Percentiles rank a stretch among this genome's conserved stretches.
phyloP scores from a whole-genome alignment of 1,140 invertebrate species.

The Cylas formicarius region DNA sequence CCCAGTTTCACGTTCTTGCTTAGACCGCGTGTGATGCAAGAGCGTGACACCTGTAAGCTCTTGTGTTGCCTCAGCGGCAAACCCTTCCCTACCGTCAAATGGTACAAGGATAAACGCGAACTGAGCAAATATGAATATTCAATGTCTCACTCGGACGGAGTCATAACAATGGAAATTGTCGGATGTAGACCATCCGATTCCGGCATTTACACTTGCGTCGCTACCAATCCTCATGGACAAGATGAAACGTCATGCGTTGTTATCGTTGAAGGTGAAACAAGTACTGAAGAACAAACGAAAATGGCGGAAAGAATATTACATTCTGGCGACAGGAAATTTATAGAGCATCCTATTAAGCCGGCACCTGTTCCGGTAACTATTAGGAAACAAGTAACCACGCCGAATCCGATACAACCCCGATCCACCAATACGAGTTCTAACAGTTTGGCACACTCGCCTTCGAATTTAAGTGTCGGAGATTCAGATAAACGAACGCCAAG shows the following conservation, averaged over 20 bases:
- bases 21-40: constrained; percentile 95
- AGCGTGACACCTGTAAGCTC: constrained; percentile 90
- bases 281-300: constrained; percentile 70
- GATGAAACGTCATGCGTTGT: constrained; percentile 94
- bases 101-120: constrained; percentile 92
- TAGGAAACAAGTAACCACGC: constrained; percentile 44
- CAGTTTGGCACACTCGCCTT: constrained; percentile 35
- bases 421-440: constrained; percentile 27
- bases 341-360: constrained; percentile 71
- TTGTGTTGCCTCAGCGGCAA: constrained; percentile 92
- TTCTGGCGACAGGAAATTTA: constrained; percentile 77
- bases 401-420: constrained; percentile 28
- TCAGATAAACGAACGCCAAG: constrained; percentile 50
- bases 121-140: constrained; percentile 84
- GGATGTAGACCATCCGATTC: constrained; percentile 91
- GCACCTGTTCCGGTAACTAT: constrained; percentile 63
- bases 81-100: constrained; percentile 82
- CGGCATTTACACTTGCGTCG: constrained; percentile 91
- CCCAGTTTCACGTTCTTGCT: constrained; percentile 96
- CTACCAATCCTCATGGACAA: constrained; percentile 84
- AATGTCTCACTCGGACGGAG: constrained; percentile 84
- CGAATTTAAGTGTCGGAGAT: constrained; percentile 35
- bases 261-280: constrained; percentile 88
- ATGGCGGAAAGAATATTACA: constrained; percentile 79
- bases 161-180: constrained; percentile 93